Evolutionary conservation across 2,797 vertebrate genomes (phyloP), one percentile per base, ranked within the genome.

Genomic region (Scolopax bukidnonensis): DNA sequence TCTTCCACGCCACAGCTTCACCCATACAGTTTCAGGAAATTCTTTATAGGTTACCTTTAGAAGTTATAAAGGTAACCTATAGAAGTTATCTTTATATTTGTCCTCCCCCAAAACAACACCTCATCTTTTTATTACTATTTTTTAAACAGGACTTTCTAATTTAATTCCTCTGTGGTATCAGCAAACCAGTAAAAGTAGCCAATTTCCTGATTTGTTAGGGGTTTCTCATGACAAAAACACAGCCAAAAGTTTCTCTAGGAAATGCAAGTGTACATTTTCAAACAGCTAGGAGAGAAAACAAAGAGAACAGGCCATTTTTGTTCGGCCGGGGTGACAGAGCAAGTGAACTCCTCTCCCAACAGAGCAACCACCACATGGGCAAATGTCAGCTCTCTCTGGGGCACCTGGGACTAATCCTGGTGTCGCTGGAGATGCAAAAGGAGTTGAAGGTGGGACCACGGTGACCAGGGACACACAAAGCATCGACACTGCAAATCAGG

Each of bases 241-340:
- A 24, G 32, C 27, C 76, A 18, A 27, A n/a, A 15, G 7, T n/a
- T 82, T 36, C 33, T n/a, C 25, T 1, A 32, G 19, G 11, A 76
- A 94, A 85, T 7, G 10, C 28, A 85, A 59, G 16, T 19, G 45
- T 33, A 19, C 9, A 15, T 51, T 76, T 60, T 50, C 60, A 63
- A 87, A 61, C 3, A 83, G 18, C 25, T n/a, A 50, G 48, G 73
- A 51, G 16, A 71, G 32, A 47, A 71, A 77, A 81, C 38, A 50
- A 75, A 57, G 47, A 30, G 18, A 63, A 70, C 65, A 86, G 41
- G 18, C 41, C 1, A 19, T 43, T 68, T 81, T 32, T 64, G 23
- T 61, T 78, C 28, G 1, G 1, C 6, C 0, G 43, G 25, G 10
- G 4, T 63, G 74, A 28, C 43, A 80, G 2, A 63, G 12, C 19